These are phyloP conservation scores for Harpegnathos saltator DNA, from an alignment of 1,140 invertebrate species.

Conservation along the genomic window DNA sequence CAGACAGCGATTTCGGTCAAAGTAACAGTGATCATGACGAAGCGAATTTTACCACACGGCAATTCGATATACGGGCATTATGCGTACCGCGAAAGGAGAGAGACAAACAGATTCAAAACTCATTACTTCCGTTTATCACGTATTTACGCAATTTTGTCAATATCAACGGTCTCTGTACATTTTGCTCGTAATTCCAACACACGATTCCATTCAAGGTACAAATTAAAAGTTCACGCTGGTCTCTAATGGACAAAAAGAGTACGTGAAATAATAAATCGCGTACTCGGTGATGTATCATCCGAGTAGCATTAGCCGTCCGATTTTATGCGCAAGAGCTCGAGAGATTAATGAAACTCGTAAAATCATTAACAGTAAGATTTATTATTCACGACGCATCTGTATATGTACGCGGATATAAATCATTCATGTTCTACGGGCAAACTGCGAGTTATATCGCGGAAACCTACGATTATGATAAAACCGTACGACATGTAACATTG, in stretches of 20 bases:
- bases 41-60: not conserved
- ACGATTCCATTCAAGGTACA: not conserved
- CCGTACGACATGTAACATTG: conserved; percentile 18
- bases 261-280: not conserved
- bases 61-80: not conserved
- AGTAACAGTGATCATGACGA: not conserved
- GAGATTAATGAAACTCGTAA: conserved; percentile 33
- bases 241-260: not conserved
- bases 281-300: not conserved
- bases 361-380: conserved; percentile 39
- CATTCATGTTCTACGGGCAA: not conserved
- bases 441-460: conserved; percentile 8
- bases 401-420: conserved; percentile 37
- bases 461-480: conserved; percentile 42
- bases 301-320: conserved; percentile 3
- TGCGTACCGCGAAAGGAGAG: too few relatives aligned
- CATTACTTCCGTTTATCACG: not conserved
- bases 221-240: conserved; percentile 20
- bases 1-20: not conserved
- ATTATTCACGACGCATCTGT: conserved; percentile 45
- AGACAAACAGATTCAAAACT: not conserved
- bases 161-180: too few relatives aligned
- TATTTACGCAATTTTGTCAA: not conserved
- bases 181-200: not conserved
- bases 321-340: not conserved